These are phyloP conservation scores for Rhinopomastus cyanomelas DNA, from an alignment of 2,113 vertebrate genomes.

Conservation along the genomic window DNA sequence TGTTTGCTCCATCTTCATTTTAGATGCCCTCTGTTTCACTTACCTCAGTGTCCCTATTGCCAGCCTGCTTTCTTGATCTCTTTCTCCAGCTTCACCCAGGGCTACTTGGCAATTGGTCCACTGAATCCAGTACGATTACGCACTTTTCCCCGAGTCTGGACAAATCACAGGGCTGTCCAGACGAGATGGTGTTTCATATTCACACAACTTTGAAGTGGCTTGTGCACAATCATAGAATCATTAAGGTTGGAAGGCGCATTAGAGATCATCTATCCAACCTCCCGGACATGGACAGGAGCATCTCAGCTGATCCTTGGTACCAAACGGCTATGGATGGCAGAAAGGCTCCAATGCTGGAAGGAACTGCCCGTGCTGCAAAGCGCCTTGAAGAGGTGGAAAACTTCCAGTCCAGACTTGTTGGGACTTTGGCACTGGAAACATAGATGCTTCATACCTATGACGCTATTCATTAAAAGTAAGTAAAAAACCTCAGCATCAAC, in stretches of 20 bases:
- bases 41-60: background rate
- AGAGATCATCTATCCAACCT: too few species aligned
- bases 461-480: background rate
- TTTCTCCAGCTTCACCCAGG: background rate
- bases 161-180: background rate
- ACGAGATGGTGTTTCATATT: background rate
- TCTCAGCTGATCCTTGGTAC: background rate
- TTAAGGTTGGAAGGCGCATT: too few species aligned
- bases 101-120: background rate
- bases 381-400: background rate
- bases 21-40: background rate
- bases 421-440: background rate
- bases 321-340: background rate
- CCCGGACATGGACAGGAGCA: too few species aligned
- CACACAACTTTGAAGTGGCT: background rate
- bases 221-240: too few species aligned
- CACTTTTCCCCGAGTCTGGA: background rate
- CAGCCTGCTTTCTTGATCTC: background rate
- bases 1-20: background rate
- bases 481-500: background rate
- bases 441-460: background rate
- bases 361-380: background rate
- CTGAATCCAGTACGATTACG: background rate
- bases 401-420: background rate
- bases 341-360: background rate